Base-by-base conservation (phyloP, 2,113 vertebrate species). In the Sinosuthora webbiana region DNA sequence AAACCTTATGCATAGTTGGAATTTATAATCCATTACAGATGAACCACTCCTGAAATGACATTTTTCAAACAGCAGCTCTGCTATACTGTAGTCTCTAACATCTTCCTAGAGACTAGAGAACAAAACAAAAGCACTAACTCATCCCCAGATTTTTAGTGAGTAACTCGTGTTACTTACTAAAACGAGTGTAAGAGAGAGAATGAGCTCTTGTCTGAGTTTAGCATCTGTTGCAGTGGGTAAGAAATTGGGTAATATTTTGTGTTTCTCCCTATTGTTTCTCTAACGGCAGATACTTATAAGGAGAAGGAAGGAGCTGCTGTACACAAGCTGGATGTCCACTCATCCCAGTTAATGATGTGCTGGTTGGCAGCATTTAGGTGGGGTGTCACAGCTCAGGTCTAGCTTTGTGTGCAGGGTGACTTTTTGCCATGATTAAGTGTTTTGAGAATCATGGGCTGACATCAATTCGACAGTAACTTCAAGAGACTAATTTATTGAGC, bases 241-340 rank as follows among this genome's bases (percentile, higher is more conserved):
- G 27, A 56, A 57, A 67, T 4, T 0, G 2, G 52, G 17, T 67
- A 45, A 11, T 55, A 35, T 44, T 76, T 67, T 14, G 2, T 73
- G 13, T 2, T 79, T 47, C 24, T 60, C 78, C 12, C 27, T 93
- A 2, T 31, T 80, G 16, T 49, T 93, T 81, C 27, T 57, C 16
- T 47, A n/a, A 53, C 3, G 42, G 28, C 6, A 1, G 49, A 16
- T 50, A 22, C 2, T 45, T 78, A 5, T 1, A 73, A 77, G 41
- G 37, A 45, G 45, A 28, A 64, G 37, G 44, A 37, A 45, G 19
- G 50, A 74, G 15, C 37, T 74, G 18, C 50, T 73, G 15, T 27
- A 33, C 0, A 1, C 0, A 2, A 42, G 30, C 57, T 64, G 42
- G 47, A 27, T 0, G 0, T 33, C 74, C 7, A 27, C 16, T 20